phyloP scores from a whole-genome alignment of 1,140 invertebrate genomes.

The Popillia japonica region DNA sequence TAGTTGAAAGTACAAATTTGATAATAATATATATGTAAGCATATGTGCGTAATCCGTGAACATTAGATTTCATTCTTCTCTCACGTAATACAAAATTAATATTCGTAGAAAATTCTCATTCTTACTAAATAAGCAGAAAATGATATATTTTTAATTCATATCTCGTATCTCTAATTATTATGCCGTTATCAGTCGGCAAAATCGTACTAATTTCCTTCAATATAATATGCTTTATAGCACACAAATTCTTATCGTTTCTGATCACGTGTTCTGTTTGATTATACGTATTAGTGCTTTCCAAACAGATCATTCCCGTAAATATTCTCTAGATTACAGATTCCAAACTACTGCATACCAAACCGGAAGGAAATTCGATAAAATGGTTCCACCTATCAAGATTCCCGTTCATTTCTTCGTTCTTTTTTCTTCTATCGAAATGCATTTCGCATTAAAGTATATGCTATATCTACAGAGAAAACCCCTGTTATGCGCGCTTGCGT shows the following conservation, averaged over 20 bases:
- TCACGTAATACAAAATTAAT: no score
- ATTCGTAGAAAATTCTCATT: no score
- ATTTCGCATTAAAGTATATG: neutral
- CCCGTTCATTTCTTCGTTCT: neutral
- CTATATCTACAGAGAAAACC: slow-evolving; percentile 4
- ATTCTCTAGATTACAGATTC: neutral
- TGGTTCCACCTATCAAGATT: neutral
- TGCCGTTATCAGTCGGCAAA: neutral
- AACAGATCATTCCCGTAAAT: neutral
- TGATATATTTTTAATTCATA: no score
- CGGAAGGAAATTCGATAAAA: neutral
- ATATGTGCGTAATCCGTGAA: no score
- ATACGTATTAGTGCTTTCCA: neutral
- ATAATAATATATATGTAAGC: no score
- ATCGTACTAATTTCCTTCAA: neutral
- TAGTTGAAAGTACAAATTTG: no score
- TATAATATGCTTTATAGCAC: neutral
- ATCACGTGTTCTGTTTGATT: neutral
- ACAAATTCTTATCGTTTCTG: slow-evolving; percentile 5
- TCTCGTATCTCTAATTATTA: no score
- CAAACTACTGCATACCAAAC: neutral
- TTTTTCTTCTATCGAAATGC: neutral
- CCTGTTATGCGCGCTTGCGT: slow-evolving; percentile 22
- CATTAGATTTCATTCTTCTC: no score
- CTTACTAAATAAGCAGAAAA: no score